Conservation (phyloP, 2,888 invertebrate genomes). For the Polyploca ridens region DNA sequence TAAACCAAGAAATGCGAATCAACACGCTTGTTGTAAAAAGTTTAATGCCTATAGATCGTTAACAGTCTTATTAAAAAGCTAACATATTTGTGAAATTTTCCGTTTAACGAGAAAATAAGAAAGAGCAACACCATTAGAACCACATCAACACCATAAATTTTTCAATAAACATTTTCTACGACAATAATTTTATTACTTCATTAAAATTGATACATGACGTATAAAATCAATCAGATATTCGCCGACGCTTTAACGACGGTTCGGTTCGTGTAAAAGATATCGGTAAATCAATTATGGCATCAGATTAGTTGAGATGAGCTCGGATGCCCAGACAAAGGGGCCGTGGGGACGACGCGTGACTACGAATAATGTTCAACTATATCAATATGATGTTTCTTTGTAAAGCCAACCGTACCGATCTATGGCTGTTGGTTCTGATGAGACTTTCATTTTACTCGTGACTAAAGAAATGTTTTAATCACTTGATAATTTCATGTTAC, state of each 20-base stretch:
- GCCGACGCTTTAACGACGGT: conserved; percentile 30
- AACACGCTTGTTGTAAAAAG: not conserved
- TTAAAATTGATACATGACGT: conserved; percentile 31
- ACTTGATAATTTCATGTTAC: not conserved
- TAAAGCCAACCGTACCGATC: not conserved
- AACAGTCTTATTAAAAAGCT: not conserved
- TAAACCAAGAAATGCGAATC: no score
- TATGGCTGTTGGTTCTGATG: not conserved
- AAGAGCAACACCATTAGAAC: not conserved
- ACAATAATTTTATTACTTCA: conserved; percentile 25
- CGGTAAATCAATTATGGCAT: conserved; percentile 66
- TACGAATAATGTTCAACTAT: conserved; percentile 58
- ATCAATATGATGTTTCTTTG: conserved; percentile 21
- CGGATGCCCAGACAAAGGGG: conserved; percentile 56
- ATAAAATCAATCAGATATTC: conserved; percentile 26
- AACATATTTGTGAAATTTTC: not conserved
- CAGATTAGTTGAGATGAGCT: conserved; percentile 77
- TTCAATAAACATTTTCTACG: conserved; percentile 32
- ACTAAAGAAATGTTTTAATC: not conserved
- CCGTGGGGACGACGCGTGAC: conserved; percentile 63
- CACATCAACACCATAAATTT: conserved; percentile 19
- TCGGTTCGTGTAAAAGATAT: conserved; percentile 42
- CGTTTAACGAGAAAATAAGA: not conserved
- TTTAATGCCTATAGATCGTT: conserved; percentile 4
- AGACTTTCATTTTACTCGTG: not conserved